Evolutionary conservation across 2,797 vertebrate genomes (phyloP), one percentile per base, ranked within the genome.

Genomic region (Thamnophis elegans): DNA sequence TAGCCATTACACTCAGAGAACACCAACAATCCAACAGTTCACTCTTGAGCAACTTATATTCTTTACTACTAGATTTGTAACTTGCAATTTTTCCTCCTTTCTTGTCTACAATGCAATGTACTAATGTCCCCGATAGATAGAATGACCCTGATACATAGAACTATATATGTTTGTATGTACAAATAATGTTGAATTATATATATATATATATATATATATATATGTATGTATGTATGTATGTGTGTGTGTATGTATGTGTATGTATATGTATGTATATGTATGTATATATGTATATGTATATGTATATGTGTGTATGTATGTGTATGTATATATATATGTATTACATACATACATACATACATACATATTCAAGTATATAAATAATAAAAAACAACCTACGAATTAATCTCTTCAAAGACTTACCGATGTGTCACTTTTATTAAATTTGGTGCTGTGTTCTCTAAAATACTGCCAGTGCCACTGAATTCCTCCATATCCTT

Each of bases 401-500:
- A 85, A 91, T 26, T 47, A 62, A 62, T 5, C 47, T 53, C 6
- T 26, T 0, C 0, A 0, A 9, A 60, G 59, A 56, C 98, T 96
- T 92, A 99, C 99, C 99, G 98, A 94, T 99, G 99, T 5, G 99
- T 99, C 92, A 99, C 99, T 97, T 98, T 99, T 94, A 99, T 98
- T 53, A 98, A 98, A 78, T 97, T 98, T 62, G 98, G 97, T 22
- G 97, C 96, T 1, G 93, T 20, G 26, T 97, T 95, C 13, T 97
- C 96, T 0, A 94, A 97, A 93, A 97, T 95, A 78, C 97, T 97
- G 1, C 98, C 99, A 5, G 98, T 98, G 36, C 99, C 99, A 26
- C 99, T 99, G 96, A 98, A 99, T 65, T 98, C 98, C 14, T 91
- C 95, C 73, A 60, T 0, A 3, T 96, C 96, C 47, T 89, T 95